Base-by-base conservation (phyloP, 1,140 invertebrate species). In the Drosophila truncata region DNA sequence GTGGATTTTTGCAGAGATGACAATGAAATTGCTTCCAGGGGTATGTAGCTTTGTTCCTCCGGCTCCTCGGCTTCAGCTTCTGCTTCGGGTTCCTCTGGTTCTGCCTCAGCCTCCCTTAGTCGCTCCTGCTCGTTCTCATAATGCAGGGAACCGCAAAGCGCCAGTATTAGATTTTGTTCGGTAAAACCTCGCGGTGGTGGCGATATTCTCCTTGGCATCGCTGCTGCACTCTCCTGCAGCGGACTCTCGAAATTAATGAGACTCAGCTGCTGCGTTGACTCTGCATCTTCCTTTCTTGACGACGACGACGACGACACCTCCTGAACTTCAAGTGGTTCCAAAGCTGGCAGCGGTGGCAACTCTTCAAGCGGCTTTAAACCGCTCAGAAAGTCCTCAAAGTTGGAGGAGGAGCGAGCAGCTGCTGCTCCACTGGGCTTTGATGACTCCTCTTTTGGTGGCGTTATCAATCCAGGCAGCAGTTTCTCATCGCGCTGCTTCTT, bases 191-290 rank as follows among this genome's bases (percentile, higher is more conserved):
- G 75, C 14, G 90, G 87, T 10, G 84, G 74, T 23, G 91, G 78
- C 23, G 85, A 80, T 33, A 92, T 84, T 49, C 86, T 82, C 0
- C 76, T 47, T 37, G 74, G 58, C 9, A 82, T 42, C 6, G 27
- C 62, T 2, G 78, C 80, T 2, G 78, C 80, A 52, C 75, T 79
- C 55, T 93, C 91, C 60, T 91, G 82, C 33, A 88, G 29, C 8
- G 92, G 92, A 67, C 88, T 92, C 59, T 93, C 92, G 42, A 93
- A 93, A 47, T 91, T 93, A 27, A 93, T 93, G 4, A 93, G 63
- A 42, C 91, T 93, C 2, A 90, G 61, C 25, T 20, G 47, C 23
- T 20, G 47, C 23, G 11, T 41, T 9, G 23, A 55, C 62, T 55
- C 41, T n/a, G 9, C 11, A 49, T 42, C 39, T n/a, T n/a, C 54